A percentile compares a stretch with the other conserved stretches of the same genome.
phyloP scores from a whole-genome alignment of 2,888 invertebrate genomes.

The Cantharis nigra region DNA sequence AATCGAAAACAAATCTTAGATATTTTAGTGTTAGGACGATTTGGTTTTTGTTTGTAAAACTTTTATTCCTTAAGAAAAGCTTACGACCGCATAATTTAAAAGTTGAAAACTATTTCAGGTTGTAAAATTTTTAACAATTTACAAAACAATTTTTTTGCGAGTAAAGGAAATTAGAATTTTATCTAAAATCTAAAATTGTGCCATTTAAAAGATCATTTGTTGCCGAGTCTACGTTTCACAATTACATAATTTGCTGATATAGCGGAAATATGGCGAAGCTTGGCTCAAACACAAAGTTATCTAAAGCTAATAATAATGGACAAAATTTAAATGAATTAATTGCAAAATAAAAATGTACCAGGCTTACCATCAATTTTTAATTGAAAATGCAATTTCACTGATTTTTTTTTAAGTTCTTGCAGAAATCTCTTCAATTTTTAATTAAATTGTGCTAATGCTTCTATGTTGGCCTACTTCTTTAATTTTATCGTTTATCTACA shows the following conservation, averaged over 20 bases:
- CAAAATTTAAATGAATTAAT: not conserved
- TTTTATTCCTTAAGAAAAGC: not conserved
- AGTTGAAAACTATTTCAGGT: not conserved
- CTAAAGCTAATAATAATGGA: not conserved
- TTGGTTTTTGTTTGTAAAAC: not conserved
- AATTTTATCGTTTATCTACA: not conserved
- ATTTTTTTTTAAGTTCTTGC: not conserved
- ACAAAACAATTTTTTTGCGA: not conserved
- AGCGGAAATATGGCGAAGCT: not conserved
- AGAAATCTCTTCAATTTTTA: not conserved
- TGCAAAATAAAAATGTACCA: not conserved
- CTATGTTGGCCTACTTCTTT: not conserved
- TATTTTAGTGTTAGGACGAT: not conserved
- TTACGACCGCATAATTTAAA: not conserved
- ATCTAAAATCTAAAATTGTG: conserved; percentile 18
- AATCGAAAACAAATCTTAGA: not conserved
- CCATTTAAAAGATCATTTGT: conserved; percentile 7
- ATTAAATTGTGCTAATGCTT: not conserved
- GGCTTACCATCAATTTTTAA: not conserved
- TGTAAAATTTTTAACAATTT: not conserved
- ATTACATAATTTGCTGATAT: not conserved
- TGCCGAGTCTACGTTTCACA: not conserved
- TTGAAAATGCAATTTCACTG: not conserved
- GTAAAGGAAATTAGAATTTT: conserved; percentile 22
- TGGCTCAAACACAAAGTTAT: not conserved